Evolutionary conservation across 2,797 vertebrate species (phyloP), one percentile per base, ranked within the genome.

Genomic region (Thaleichthys pacificus): DNA sequence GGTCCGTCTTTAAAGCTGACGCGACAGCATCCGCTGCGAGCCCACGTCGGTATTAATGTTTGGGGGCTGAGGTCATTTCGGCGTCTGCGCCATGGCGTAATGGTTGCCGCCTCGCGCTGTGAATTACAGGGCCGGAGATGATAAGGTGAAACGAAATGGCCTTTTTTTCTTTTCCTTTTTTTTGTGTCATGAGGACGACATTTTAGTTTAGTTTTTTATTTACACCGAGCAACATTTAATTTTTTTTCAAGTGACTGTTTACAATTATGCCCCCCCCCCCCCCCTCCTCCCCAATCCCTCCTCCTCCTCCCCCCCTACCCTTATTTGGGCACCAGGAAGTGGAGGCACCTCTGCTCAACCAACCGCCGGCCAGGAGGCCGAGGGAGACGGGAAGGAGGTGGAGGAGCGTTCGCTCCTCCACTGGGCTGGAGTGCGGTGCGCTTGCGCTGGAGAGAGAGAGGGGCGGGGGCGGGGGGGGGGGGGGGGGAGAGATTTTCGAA

Each of bases 51-150:
- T 30, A 19, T 69, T 42, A 58, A 71, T 74, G 67, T 75, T 78
- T 77, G 73, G 75, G 73, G 66, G 66, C 76, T 77, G 78, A 75
- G 78, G 77, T 81, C 76, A 74, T 82, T 76, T 74, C 61, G 72
- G 79, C 49, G 75, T 77, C 80, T 75, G 68, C 38, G 75, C 66
- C 66, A n/a, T 68, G 17, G 57, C 24, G 70, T 77, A 77, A 81
- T 77, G 75, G 73, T 75, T 60, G 75, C 75, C 73, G 78, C 80
- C 65, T 75, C 71, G 72, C 30, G 77, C 73, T 68, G 69, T 4
- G 73, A 81, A 81, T 82, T 81, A 79, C 78, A 77, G 78, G 75
- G 79, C 79, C 72, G 78, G 68, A 70, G 26, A 77, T 81, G 74
- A 82, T 80, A 60, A 62, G 11, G 58, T 70, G 57, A 79, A 74